These are phyloP conservation scores for Xanthia togata DNA, from an alignment of 2,888 invertebrate species.

Conservation along the genomic window DNA sequence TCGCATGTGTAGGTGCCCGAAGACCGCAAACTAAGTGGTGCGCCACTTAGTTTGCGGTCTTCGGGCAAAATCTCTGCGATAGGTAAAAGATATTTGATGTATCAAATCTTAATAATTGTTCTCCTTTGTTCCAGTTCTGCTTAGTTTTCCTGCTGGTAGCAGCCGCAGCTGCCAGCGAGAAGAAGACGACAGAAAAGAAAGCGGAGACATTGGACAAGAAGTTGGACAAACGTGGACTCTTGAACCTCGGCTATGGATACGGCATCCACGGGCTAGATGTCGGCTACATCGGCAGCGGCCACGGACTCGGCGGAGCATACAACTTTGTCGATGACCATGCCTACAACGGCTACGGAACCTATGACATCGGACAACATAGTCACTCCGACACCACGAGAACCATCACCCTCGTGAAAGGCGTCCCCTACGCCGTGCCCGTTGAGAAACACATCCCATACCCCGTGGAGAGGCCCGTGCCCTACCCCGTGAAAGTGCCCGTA, in stretches of 20 bases:
- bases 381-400: slow-evolving; percentile 91
- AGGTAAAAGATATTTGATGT: background rate
- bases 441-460: slow-evolving; percentile 92
- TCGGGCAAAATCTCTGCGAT: fast-evolving
- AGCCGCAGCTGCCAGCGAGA: slow-evolving; percentile 93
- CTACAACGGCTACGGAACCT: slow-evolving; percentile 72
- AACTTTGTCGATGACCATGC: slow-evolving; percentile 76
- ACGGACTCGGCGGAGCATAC: slow-evolving; percentile 90
- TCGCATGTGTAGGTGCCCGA: background rate
- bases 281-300: slow-evolving; percentile 92
- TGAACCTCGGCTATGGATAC: slow-evolving; percentile 95
- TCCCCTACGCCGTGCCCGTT: slow-evolving; percentile 90
- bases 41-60: background rate
- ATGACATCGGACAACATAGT: slow-evolving; percentile 84
- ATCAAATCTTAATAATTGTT: slow-evolving; percentile 4
- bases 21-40: too few relatives aligned
- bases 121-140: slow-evolving; percentile 90
- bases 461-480: slow-evolving; percentile 92
- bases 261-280: slow-evolving; percentile 94
- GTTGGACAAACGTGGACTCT: slow-evolving; percentile 95
- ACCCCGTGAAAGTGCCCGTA: slow-evolving; percentile 92
- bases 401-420: slow-evolving; percentile 92
- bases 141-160: slow-evolving; percentile 94
- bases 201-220: slow-evolving; percentile 93
- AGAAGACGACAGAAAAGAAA: slow-evolving; percentile 90